Evolutionary conservation across 2,888 invertebrate species (phyloP).

Genomic region (Tetragonula carbonaria): DNA sequence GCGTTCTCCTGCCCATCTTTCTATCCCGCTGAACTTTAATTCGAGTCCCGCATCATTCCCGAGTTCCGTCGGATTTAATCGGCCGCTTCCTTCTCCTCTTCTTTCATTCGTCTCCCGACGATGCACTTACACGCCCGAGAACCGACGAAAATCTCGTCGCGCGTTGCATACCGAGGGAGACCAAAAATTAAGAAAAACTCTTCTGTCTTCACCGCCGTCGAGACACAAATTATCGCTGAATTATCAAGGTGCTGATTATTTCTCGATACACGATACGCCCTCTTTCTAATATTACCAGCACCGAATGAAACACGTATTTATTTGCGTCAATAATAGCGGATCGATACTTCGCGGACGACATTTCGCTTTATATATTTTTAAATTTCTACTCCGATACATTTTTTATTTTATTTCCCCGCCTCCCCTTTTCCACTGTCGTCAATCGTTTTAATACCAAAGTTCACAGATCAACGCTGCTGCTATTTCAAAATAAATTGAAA

Average conservation of each 20-base stretch:
- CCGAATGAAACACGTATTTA: not conserved
- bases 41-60: not conserved
- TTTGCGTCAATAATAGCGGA: not conserved
- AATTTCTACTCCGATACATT: not conserved
- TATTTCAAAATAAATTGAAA: not conserved
- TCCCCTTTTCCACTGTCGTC: not conserved
- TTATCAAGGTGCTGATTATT: no score
- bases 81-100: not conserved
- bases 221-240: no score
- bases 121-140: not conserved
- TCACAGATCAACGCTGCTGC: not conserved
- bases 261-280: no score
- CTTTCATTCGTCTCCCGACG: not conserved
- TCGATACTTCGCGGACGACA: no score
- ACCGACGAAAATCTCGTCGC: not conserved
- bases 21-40: not conserved
- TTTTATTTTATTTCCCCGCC: not conserved
- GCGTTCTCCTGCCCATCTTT: no score
- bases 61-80: conserved; percentile 23
- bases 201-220: not conserved
- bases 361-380: not conserved
- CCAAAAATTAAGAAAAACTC: not conserved
- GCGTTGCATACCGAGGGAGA: not conserved
- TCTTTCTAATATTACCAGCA: no score
- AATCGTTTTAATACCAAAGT: not conserved